phyloP scores from a whole-genome alignment of 2,888 invertebrate species.

The Pachydiplax longipennis region DNA sequence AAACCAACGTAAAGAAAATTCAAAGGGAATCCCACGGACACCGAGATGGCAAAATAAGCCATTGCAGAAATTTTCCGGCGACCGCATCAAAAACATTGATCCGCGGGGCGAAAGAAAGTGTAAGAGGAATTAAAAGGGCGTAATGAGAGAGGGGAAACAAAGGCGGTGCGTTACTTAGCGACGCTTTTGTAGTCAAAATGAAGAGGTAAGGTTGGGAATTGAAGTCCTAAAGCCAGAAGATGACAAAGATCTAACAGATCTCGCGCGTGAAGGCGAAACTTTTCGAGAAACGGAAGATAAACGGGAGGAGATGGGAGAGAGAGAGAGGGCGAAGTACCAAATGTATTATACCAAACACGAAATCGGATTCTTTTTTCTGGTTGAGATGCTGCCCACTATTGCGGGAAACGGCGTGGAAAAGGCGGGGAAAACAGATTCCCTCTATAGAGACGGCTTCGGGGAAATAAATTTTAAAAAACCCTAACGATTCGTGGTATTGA shows the following conservation, averaged over 20 bases:
- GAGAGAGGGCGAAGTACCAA: neutral
- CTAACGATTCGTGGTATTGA: neutral
- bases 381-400: neutral
- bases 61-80: neutral
- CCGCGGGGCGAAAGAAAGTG: neutral
- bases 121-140: neutral
- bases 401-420: neutral
- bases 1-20: neutral
- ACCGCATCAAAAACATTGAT: neutral
- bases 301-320: too few relatives aligned
- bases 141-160: neutral
- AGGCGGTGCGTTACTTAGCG: neutral
- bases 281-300: too few relatives aligned
- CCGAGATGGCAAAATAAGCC: neutral
- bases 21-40: neutral
- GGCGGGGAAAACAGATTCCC: neutral
- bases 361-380: neutral
- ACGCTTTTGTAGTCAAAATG: neutral
- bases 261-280: too few relatives aligned
- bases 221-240: neutral
- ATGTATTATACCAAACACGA: neutral
- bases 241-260: neutral
- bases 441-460: neutral
- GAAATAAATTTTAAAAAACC: neutral
- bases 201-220: neutral